A percentile compares a stretch with the other conserved stretches of the same genome.
These are phyloP conservation scores for Xestia c-nigrum DNA, from an alignment of 2,888 invertebrate genomes.

Conservation along the genomic window DNA sequence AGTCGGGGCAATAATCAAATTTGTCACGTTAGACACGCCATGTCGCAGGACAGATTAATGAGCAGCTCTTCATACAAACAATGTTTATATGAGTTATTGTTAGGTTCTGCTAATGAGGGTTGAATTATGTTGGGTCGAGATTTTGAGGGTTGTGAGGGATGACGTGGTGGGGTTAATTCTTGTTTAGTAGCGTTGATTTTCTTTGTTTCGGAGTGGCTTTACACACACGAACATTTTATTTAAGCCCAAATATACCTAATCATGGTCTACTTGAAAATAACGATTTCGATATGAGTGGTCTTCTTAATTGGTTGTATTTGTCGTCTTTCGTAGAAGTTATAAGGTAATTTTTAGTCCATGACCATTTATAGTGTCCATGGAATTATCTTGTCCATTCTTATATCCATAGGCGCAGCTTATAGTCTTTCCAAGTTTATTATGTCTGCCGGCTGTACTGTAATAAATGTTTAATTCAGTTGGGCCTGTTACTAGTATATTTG, in stretches of 20 bases:
- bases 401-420: too few species aligned
- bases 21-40: slow-evolving; percentile 65
- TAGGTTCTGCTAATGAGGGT: slow-evolving; percentile 30
- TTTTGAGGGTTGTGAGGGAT: slow-evolving; percentile 15
- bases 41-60: slow-evolving; percentile 64
- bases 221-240: neutral
- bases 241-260: neutral
- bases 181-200: slow-evolving; percentile 11
- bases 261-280: neutral
- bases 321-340: neutral
- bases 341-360: too few species aligned
- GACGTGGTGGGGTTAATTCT: neutral
- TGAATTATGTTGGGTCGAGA: slow-evolving; percentile 27
- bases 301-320: neutral
- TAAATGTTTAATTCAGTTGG: too few species aligned
- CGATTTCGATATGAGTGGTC: neutral
- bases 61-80: slow-evolving; percentile 47
- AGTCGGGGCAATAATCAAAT: slow-evolving; percentile 67
- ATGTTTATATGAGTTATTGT: slow-evolving; percentile 42
- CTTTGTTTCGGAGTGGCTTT: neutral
- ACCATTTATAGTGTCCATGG: too few species aligned
- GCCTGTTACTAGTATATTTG: too few species aligned
- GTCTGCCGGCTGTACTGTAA: too few species aligned
- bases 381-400: too few species aligned
- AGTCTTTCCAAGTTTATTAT: too few species aligned